Percentiles rank a stretch among this genome's conserved stretches.
Evolutionary conservation across 2,888 invertebrate species (phyloP).

Genomic region (Folsomia manolachei): DNA sequence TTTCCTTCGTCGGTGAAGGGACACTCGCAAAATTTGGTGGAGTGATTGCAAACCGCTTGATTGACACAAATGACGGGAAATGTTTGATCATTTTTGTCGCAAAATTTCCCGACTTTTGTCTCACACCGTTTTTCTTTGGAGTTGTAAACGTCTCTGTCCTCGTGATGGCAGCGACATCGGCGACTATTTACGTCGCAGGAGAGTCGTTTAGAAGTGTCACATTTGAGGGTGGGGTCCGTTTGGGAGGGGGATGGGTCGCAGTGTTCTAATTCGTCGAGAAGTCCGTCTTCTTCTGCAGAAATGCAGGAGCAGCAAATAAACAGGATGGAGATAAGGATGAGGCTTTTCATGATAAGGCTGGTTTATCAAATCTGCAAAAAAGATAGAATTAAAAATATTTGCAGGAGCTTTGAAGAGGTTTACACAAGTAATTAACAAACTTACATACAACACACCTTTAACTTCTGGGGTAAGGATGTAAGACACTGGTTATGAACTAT

Average conservation of each 20-base stretch:
- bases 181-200: constrained; percentile 28
- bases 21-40: constrained; percentile 38
- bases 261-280: no score
- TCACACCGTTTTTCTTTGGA: constrained; percentile 28
- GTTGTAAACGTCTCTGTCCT: constrained; percentile 31
- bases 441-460: no score
- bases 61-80: constrained; percentile 38
- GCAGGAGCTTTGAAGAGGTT: no score
- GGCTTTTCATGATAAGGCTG: not conserved
- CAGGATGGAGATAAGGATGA: not conserved
- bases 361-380: no score
- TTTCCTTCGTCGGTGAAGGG: constrained; percentile 24
- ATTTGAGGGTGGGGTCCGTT: constrained; percentile 27
- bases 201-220: constrained; percentile 35
- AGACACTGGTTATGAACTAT: no score
- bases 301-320: not conserved
- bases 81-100: constrained; percentile 22
- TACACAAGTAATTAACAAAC: no score
- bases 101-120: constrained; percentile 38
- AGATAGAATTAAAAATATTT: no score
- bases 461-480: no score
- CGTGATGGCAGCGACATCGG: constrained; percentile 40
- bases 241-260: constrained; percentile 28
- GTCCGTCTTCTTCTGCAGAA: constrained; percentile 14
- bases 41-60: constrained; percentile 28